Evolutionary conservation across 1,140 invertebrate genomes (phyloP).

Genomic region (Globodera rostochiensis): DNA sequence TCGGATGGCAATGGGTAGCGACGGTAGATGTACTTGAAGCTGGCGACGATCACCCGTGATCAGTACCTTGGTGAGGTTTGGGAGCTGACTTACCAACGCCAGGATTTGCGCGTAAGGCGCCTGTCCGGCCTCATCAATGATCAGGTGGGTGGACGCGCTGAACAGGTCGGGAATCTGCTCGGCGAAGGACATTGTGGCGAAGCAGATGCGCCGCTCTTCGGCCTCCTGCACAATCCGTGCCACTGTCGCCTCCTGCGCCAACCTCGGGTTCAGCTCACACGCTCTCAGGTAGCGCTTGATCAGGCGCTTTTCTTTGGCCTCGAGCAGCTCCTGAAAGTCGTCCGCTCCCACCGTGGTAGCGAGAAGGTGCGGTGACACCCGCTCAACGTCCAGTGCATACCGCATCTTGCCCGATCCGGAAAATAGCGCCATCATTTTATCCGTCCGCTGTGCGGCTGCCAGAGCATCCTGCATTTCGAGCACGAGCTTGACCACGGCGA

Average conservation of each 20-base stretch:
- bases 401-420: background rate
- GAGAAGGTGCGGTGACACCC: background rate
- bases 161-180: background rate
- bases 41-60: background rate
- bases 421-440: background rate
- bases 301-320: background rate
- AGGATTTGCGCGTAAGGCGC: slow-evolving; percentile 5
- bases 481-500: slow-evolving; percentile 4
- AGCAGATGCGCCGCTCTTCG: background rate
- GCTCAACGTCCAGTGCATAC: background rate
- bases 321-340: background rate
- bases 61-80: background rate
- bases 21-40: background rate
- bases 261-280: background rate
- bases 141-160: background rate
- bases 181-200: background rate
- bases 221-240: background rate
- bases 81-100: background rate
- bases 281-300: background rate
- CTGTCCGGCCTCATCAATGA: background rate
- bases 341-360: background rate
- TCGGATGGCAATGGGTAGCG: background rate
- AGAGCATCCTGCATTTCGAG: background rate
- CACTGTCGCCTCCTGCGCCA: background rate
- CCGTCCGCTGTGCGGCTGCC: background rate